phyloP scores from a whole-genome alignment of 1,140 invertebrate genomes.

The roundworm (Caenorhabditis elegans) region DNA sequence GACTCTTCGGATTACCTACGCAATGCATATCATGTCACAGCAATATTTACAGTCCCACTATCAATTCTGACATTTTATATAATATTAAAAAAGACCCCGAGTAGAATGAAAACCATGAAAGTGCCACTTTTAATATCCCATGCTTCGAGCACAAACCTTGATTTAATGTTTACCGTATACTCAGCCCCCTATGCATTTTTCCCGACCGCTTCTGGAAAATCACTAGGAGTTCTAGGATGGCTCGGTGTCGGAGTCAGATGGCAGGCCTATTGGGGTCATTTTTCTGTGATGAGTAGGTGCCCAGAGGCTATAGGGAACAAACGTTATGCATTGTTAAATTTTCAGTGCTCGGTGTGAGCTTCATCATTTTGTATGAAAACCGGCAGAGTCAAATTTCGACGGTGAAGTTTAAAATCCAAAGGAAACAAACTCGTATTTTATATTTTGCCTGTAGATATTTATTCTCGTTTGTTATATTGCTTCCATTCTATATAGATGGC shows the following conservation, averaged over 20 bases:
- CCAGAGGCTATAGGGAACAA: too few relatives aligned
- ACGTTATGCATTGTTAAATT: background rate
- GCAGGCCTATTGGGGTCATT: background rate
- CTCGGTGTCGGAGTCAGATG: background rate
- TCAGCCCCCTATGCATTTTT: background rate
- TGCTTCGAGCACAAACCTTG: background rate
- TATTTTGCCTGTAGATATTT: background rate
- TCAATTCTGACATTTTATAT: background rate
- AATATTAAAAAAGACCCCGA: background rate
- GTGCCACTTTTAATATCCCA: background rate
- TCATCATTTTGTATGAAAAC: background rate
- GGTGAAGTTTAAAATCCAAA: background rate
- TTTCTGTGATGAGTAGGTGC: background rate
- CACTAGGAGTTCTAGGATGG: background rate
- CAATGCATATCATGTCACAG: background rate
- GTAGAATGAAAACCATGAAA: conserved; percentile 1
- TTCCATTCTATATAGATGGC: background rate
- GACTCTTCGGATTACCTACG: background rate
- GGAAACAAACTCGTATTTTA: background rate
- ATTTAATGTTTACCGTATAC: background rate
- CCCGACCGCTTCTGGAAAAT: background rate
- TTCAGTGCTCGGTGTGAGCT: background rate
- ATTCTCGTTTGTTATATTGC: background rate
- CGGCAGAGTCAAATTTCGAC: conserved; percentile 13
- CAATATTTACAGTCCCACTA: background rate